A percentile compares a stretch with the other conserved stretches of the same genome.
Evolutionary conservation across 2,113 vertebrate species (phyloP).

Genomic region (Carollia perspicillata): DNA sequence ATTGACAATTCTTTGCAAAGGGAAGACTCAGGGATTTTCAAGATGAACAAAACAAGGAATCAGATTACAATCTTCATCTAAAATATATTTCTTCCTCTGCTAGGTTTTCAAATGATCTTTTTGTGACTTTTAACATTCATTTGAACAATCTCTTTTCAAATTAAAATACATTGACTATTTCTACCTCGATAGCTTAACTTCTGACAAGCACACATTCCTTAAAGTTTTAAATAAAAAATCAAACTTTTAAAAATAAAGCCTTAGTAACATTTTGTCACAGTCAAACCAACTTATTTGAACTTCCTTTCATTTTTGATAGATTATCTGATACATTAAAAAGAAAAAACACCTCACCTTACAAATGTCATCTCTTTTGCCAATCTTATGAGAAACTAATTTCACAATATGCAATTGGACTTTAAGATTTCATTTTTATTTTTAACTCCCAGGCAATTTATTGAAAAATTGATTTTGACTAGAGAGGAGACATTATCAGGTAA

Average conservation of each 20-base stretch:
- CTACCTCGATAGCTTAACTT: neutral
- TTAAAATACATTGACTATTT: conserved; percentile 53
- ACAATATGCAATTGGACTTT: neutral
- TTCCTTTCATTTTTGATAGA: conserved; percentile 18
- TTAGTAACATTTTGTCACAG: neutral
- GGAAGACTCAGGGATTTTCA: conserved; percentile 46
- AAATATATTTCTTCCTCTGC: conserved; percentile 51
- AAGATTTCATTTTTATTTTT: conserved; percentile 30
- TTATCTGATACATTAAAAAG: neutral
- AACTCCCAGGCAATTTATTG: conserved; percentile 22
- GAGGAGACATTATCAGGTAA: neutral
- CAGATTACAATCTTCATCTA: conserved; percentile 49
- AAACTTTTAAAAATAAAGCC: neutral
- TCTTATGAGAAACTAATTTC: conserved; percentile 33
- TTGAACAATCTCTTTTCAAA: conserved; percentile 51
- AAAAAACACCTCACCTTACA: neutral
- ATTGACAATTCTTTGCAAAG: conserved; percentile 24
- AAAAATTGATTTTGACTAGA: conserved; percentile 33
- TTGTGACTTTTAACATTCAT: conserved; percentile 1
- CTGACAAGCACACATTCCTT: conserved; percentile 13
- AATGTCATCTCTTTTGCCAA: neutral
- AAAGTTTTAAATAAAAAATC: conserved; percentile 54
- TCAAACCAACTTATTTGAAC: neutral
- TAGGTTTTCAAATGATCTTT: conserved; percentile 39
- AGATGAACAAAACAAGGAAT: conserved; percentile 59